phyloP scores from a whole-genome alignment of 2,113 vertebrate species.

The Zeus faber region DNA sequence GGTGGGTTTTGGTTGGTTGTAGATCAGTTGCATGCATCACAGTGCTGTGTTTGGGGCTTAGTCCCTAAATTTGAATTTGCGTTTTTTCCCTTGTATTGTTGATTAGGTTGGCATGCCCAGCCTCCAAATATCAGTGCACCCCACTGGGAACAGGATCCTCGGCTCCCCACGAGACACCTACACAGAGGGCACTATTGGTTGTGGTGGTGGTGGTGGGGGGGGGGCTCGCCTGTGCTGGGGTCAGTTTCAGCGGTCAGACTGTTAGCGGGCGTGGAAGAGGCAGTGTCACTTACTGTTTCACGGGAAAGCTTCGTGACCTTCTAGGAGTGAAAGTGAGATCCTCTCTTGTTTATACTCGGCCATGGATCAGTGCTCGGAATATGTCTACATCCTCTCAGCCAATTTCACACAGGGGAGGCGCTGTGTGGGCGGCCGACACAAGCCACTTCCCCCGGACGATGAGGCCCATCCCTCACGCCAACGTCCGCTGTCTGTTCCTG shows the following conservation, averaged over 20 bases:
- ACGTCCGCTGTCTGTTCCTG: slow-evolving; percentile 56
- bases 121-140: slow-evolving; percentile 73
- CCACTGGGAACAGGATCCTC: slow-evolving; percentile 38
- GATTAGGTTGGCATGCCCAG: slow-evolving; percentile 60
- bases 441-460: slow-evolving; percentile 69
- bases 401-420: slow-evolving; percentile 79
- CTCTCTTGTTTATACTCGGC: slow-evolving; percentile 77
- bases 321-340: slow-evolving; percentile 65
- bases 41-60: slow-evolving; percentile 31
- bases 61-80: slow-evolving; percentile 53
- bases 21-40: slow-evolving; percentile 39
- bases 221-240: slow-evolving; percentile 35
- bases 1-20: slow-evolving; percentile 37
- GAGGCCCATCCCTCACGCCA: slow-evolving; percentile 67
- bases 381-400: slow-evolving; percentile 83
- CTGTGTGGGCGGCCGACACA: slow-evolving; percentile 73
- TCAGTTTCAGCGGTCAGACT: slow-evolving; percentile 61
- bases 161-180: slow-evolving; percentile 41
- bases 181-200: slow-evolving; percentile 20
- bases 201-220: slow-evolving; percentile 1
- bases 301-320: slow-evolving; percentile 73
- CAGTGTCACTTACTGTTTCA: slow-evolving; percentile 74
- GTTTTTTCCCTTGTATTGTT: slow-evolving; percentile 50
- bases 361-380: slow-evolving; percentile 82
- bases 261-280: slow-evolving; percentile 61